These are phyloP conservation scores for Addax nasomaculatus DNA, from an alignment of 2,113 vertebrate genomes.

Conservation along the genomic window DNA sequence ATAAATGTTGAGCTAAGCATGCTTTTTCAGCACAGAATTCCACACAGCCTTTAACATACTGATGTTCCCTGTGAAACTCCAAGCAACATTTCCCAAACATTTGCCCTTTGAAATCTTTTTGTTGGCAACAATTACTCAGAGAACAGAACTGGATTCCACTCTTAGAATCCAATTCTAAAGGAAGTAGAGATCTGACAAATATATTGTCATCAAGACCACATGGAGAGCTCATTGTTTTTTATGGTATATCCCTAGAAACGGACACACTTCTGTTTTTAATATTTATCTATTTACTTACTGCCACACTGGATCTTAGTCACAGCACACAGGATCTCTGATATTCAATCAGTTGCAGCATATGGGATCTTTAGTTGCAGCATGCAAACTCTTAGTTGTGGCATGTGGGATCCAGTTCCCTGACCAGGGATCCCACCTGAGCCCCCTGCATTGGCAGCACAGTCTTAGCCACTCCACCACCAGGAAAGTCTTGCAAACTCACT, in stretches of 20 bases:
- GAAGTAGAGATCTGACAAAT: not conserved
- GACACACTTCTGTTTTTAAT: not conserved
- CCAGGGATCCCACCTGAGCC: not conserved
- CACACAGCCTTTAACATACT: not conserved
- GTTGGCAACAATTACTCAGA: not conserved
- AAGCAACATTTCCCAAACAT: not conserved
- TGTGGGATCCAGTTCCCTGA: not conserved
- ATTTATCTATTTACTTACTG: not conserved
- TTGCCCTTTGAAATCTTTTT: not conserved
- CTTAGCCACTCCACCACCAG: not conserved
- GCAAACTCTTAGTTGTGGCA: not conserved
- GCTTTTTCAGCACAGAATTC: not conserved
- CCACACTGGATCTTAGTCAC: accelerated
- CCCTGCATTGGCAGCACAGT: not conserved
- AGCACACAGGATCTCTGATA: not conserved
- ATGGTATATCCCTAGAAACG: not conserved
- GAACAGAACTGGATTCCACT: not conserved
- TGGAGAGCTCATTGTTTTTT: not conserved
- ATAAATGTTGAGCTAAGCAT: not conserved
- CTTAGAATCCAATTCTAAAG: not conserved
- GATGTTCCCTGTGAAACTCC: not conserved
- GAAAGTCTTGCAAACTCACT: not conserved
- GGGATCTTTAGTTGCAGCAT: not conserved
- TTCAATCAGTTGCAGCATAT: not conserved
- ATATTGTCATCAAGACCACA: not conserved